Base-by-base conservation (phyloP, 2,888 invertebrate species). In the Lepidocyrtoides sp. region DNA sequence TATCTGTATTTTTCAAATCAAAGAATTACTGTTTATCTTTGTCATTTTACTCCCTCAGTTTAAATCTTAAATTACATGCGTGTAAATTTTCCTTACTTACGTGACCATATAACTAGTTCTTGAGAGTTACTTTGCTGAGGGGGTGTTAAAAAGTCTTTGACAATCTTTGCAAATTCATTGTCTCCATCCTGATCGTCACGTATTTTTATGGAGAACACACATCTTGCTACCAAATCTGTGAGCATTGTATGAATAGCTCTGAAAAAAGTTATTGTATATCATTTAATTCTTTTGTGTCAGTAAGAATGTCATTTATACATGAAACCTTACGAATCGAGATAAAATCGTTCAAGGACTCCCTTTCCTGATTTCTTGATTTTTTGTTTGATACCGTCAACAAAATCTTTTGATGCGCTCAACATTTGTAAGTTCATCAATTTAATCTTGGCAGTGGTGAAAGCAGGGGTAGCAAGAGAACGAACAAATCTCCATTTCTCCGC, bases 401-500 rank as follows among this genome's bases (percentile, higher is more conserved):
- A 91, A 63, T 87, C 85, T 0, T 20, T 29, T 10, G 91, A 48
- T 0, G 83, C n/a, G 2, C 44, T 86, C 10, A 12, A 79, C 91
- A 92, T 92, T 0, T 90, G 48, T 0, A 66, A 17, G 57, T 82
- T 81, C 32, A 88, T 60, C 8, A 17, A 10, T 66, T 87, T 93
- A 7, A 93, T 10, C 29, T 90, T 79, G 0, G 51, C 12, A 17
- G 85, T 79, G 36, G 17, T 72, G 0, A 92, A 54, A 0, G 57
- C 54, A 12, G 93, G 69, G 17, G 69, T 83, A 3, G 79, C 10
- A 17, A 89, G 1, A 10, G 32, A 17, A 12, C 93, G 14, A 7
- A 93, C 48, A 14, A 63, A 51, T 63, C 86, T 92, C 93, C 93
- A 93, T 77, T 93, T 93, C 8, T 91, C 90, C n/a, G n/a, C n/a